Evolutionary conservation across 2,888 invertebrate species (phyloP), one percentile per base, ranked within the genome.

Genomic region (Lasioglossum pauxillum): DNA sequence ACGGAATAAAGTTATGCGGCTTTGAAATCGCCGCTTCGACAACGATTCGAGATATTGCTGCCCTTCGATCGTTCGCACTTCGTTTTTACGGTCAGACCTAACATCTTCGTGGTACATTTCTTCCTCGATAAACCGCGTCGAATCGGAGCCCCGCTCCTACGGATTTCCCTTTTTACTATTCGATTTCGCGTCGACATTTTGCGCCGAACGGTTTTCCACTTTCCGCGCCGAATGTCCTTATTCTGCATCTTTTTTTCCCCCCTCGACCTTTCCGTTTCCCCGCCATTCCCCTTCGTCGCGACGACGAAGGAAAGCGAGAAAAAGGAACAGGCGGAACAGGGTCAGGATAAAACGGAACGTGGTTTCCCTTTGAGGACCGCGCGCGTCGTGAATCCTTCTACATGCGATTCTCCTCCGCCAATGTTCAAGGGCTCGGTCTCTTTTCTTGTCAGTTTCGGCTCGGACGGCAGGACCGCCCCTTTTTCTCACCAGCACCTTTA

Each of bases 401-500:
- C 71, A 38, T 31, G 2, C 16, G 19, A 23, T 38, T 64, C 57
- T 64, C 49, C 38, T 14, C 23, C 12, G 35, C 2, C 53, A 38
- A n/a, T 7, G 46, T 74, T 74, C 67, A 64, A 74, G 35, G 23
- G 44, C 67, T 27, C 19, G 14, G 53, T 67, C 75, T 75, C 71
- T 82, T 77, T 75, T 69, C 74, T 78, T 46, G 79, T 81, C 64
- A 80, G 35, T 69, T 78, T 64, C 31, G 78, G 46, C 79, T 35
- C 44, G 23, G 35, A 38, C 75, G 75, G 12, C 19, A 75, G 57
- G 69, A 46, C 72, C 49, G 53, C 69, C 82, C 80, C 78, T 86
- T 82, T 82, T 80, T 82, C 78, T 53, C 78, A 35, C 84, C 73
- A 31, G 75, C 74, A 72, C 79, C 78, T 82, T 88, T 88, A 88